Evolutionary conservation across 2,113 vertebrate genomes (phyloP).

Genomic region (Poecile atricapillus): DNA sequence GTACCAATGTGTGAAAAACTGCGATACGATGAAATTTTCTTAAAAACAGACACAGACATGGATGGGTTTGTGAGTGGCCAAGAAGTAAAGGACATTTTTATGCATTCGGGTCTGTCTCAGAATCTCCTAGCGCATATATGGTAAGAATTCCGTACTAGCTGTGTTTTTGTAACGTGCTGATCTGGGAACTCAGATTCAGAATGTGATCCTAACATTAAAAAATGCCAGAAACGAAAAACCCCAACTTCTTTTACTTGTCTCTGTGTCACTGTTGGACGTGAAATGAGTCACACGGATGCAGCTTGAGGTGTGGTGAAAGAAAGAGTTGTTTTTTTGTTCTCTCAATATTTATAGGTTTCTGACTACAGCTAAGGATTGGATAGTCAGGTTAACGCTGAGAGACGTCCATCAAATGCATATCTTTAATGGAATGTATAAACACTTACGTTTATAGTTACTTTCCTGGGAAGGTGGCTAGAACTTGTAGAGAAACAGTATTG

Average conservation of each 20-base stretch:
- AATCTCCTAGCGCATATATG: constrained; percentile 93
- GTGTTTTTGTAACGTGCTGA: neutral
- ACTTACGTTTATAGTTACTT: too few species aligned
- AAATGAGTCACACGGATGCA: too few species aligned
- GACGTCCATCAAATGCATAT: too few species aligned
- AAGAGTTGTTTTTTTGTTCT: too few species aligned
- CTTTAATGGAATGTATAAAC: too few species aligned
- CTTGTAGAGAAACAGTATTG: too few species aligned
- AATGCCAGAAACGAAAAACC: accelerated
- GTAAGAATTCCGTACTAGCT: constrained; percentile 65
- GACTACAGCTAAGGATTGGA: too few species aligned
- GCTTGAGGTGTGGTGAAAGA: too few species aligned
- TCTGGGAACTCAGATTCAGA: neutral
- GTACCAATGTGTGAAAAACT: constrained; percentile 87
- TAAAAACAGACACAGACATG: constrained; percentile 92
- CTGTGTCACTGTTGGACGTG: too few species aligned
- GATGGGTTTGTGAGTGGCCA: constrained; percentile 94
- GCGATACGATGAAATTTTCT: constrained; percentile 93
- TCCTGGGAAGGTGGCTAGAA: too few species aligned
- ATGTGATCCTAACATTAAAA: neutral
- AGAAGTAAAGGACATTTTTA: constrained; percentile 98
- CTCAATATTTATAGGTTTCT: too few species aligned
- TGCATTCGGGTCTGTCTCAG: constrained; percentile 94
- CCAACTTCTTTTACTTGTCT: neutral
- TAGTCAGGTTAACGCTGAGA: too few species aligned